Base-by-base conservation (phyloP, 1,140 invertebrate species). In the Scaptomyza graminum region DNA sequence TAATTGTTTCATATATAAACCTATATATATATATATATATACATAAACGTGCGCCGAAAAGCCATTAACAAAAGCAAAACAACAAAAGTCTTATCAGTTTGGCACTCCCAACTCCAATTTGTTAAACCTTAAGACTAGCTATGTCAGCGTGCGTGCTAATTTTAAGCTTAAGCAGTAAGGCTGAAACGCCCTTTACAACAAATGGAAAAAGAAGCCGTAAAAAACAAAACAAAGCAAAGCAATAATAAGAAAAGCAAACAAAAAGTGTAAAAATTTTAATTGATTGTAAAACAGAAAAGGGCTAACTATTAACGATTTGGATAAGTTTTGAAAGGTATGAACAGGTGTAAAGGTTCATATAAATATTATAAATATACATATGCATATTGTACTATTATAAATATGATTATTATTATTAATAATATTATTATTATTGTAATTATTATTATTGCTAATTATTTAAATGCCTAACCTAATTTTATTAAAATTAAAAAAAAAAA, bases 381-480 rank as follows among this genome's bases (percentile, higher is more conserved):
- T 66, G 57, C 60, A 76, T 88, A 89, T 73, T 89, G 64, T 87
- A 87, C 62, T 70, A 88, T 88, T 83, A 75, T 69, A 56, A 68
- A 69, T 54, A 51, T 50, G 5, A 31, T 31, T 31, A 71, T 65
- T 57, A 87, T 74, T 68, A 83, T 76, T 79, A 87, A 82, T 87
- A 69, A 70, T 85, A 31, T 31, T 31, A 7, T 31, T 57, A 63
- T 57, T 63, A 74, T 59, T 50, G 39, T 54, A 64, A 71, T 71
- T 63, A 87, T 74, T 68, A 84, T 76, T 85, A 87, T 88, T 87
- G 74, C 74, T 87, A 87, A 87, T 78, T 87, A 87, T 87, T 87
- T 82, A 87, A 87, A 70, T 72, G 70, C 80, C 47, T 83, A 81
- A 79, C 64, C 37, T 81, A 84, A 83, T 81, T 80, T 85, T 76